Conservation (phyloP, 2,888 invertebrate species). For the Ectobius pallidus region DNA sequence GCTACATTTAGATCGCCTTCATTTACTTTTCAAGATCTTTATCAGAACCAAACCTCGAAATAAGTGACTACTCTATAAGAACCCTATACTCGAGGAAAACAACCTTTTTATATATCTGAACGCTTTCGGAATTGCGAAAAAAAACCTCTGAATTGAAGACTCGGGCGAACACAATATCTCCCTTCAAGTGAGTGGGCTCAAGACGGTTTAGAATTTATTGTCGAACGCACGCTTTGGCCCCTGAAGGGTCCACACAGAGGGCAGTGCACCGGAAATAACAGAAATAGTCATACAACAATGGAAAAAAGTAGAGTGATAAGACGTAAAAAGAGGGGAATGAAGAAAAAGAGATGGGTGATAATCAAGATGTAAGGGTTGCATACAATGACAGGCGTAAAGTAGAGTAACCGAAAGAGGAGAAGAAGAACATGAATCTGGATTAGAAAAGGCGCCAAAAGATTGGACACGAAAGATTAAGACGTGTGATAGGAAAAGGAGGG, state of each 20-base stretch:
- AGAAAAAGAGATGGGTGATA: not conserved
- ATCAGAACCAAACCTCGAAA: no score
- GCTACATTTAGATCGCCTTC: no score
- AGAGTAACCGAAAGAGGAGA: not conserved
- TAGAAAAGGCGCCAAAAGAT: constrained; percentile 33
- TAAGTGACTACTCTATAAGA: no score
- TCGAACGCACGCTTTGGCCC: not conserved
- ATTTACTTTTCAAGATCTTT: no score
- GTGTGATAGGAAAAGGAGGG: constrained; percentile 21
- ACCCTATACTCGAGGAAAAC: no score
- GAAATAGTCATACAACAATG: constrained; percentile 3
- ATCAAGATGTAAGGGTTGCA: constrained; percentile 7
- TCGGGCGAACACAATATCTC: no score
- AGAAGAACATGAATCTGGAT: constrained; percentile 24
- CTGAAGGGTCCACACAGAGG: not conserved
- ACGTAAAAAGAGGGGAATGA: not conserved
- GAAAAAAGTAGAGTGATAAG: constrained; percentile 7
- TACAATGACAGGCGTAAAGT: constrained; percentile 1
- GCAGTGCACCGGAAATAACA: constrained; percentile 1
- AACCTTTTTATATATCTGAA: no score
- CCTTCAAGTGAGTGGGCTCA: no score
- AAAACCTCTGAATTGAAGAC: no score
- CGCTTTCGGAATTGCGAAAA: no score
- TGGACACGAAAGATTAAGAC: constrained; percentile 38
- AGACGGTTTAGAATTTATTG: not conserved